Conservation (phyloP, 2,888 invertebrate genomes). For the Sinotaia quadrata region DNA sequence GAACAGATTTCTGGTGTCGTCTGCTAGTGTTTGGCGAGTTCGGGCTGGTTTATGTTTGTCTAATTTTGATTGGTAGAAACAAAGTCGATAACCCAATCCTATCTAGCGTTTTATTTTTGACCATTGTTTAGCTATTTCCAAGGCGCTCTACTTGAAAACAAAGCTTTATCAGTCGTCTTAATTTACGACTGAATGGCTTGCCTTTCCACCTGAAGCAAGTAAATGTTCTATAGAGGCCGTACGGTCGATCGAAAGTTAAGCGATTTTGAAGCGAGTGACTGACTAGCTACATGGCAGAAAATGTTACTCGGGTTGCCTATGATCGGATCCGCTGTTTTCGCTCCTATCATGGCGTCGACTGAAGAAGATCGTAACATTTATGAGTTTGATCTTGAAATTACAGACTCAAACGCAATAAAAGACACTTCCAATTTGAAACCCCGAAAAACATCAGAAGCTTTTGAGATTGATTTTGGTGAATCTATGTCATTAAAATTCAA, state of each 20-base stretch:
- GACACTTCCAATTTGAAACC: slow-evolving; percentile 4
- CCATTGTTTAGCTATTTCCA: slow-evolving; percentile 37
- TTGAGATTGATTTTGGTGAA: slow-evolving; percentile 32
- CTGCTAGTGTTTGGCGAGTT: too few relatives aligned
- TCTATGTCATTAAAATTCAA: slow-evolving; percentile 24
- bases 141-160: slow-evolving; percentile 39
- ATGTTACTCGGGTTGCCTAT: slow-evolving; percentile 7
- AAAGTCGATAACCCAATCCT: slow-evolving; percentile 24
- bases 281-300: slow-evolving; percentile 15
- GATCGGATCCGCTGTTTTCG: not conserved
- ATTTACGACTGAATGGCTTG: not conserved
- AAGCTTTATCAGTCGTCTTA: not conserved
- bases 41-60: not conserved
- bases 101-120: not conserved
- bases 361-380: not conserved
- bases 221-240: not conserved
- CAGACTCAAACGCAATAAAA: not conserved
- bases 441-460: slow-evolving; percentile 23
- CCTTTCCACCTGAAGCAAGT: not conserved
- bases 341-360: slow-evolving; percentile 26
- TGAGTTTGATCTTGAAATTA: not conserved
- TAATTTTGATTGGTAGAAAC: slow-evolving; percentile 27
- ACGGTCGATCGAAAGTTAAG: not conserved
- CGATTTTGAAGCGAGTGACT: slow-evolving; percentile 6
- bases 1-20: not conserved